Evolutionary conservation across 2,113 vertebrate genomes (phyloP).

Genomic region (Egretta garzetta): DNA sequence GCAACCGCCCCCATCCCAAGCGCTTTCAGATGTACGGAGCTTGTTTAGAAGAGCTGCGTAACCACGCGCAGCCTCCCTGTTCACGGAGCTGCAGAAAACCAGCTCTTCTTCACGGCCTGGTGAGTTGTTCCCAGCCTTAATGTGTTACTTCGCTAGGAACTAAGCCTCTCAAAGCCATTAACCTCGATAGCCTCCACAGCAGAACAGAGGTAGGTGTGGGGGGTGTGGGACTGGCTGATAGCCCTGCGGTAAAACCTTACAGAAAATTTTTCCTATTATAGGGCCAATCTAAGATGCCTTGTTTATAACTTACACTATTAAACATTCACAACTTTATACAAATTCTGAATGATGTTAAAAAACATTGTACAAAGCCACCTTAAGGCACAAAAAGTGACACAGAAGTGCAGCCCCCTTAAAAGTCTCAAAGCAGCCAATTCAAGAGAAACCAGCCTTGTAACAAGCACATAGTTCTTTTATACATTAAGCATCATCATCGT

Average conservation of each 20-base stretch:
- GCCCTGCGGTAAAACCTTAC: not conserved
- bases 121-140: not conserved
- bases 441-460: constrained; percentile 22
- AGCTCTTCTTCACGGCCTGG: not conserved
- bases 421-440: constrained; percentile 40
- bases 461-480: not conserved
- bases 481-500: not conserved
- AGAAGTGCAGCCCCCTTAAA: not conserved
- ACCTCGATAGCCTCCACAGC: not conserved
- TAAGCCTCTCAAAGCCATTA: not conserved
- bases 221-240: not conserved
- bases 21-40: not conserved
- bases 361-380: constrained; percentile 32
- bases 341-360: not conserved
- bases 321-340: constrained; percentile 26
- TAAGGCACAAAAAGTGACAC: constrained; percentile 55
- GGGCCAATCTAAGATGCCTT: not conserved
- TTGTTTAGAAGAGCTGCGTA: not conserved
- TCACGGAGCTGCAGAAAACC: not conserved
- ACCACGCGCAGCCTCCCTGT: rapidly evolving
- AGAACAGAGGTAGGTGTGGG: not conserved
- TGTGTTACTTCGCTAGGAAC: not conserved
- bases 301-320: not conserved
- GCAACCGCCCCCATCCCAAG: not conserved
- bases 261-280: not conserved